Conservation (phyloP, 2,888 invertebrate species). For the Plusia festucae region DNA sequence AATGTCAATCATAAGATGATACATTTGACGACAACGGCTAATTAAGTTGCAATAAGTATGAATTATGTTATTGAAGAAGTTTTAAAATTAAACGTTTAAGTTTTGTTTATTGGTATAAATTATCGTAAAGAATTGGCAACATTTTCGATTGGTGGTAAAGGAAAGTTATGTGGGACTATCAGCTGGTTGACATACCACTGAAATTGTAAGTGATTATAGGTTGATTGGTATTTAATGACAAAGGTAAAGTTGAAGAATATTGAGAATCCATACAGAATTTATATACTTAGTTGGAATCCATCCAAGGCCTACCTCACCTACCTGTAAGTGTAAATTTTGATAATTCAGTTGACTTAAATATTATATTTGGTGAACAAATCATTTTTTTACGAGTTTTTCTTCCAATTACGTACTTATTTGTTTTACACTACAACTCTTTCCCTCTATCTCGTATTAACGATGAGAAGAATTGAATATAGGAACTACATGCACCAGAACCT, state of each 20-base stretch:
- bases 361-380: too few relatives aligned
- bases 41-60: conserved; percentile 49
- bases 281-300: not conserved
- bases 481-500: not conserved
- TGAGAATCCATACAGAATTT: not conserved
- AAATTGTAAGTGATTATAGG: not conserved
- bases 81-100: conserved; percentile 33
- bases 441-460: not conserved
- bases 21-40: conserved; percentile 53
- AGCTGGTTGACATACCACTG: conserved; percentile 15
- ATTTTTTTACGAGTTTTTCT: too few relatives aligned
- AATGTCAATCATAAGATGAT: conserved; percentile 52
- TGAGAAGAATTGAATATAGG: not conserved
- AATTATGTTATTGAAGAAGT: conserved; percentile 47
- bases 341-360: too few relatives aligned
- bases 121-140: conserved; percentile 25
- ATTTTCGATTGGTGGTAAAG: not conserved
- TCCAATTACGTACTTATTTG: too few relatives aligned
- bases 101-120: conserved; percentile 27
- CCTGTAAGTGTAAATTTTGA: not conserved
- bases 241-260: not conserved
- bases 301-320: not conserved
- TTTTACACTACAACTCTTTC: too few relatives aligned
- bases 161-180: conserved; percentile 23
- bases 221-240: not conserved